Percentiles rank a stretch among this genome's conserved stretches.
phyloP scores from a whole-genome alignment of 1,140 invertebrate species.

The Sipha flava region DNA sequence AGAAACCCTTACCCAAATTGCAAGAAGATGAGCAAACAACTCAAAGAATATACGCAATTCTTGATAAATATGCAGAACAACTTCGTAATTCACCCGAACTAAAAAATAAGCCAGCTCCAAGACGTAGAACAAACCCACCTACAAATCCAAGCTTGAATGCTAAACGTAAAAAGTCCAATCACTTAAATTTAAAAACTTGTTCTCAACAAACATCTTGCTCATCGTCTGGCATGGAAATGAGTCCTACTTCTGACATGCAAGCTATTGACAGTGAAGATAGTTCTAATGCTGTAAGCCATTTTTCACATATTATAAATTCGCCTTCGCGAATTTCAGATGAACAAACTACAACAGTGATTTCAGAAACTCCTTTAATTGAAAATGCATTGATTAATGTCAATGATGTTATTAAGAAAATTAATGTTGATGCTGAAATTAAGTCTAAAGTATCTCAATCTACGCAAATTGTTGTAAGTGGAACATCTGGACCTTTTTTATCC shows the following conservation, averaged over 20 bases:
- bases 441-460: slow-evolving; percentile 34
- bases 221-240: slow-evolving; percentile 39
- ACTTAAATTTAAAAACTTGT: slow-evolving; percentile 49
- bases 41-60: slow-evolving; percentile 67
- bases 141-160: slow-evolving; percentile 60
- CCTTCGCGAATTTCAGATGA: slow-evolving; percentile 37
- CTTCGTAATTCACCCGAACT: slow-evolving; percentile 66
- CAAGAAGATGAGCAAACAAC: slow-evolving; percentile 73
- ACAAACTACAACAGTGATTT: slow-evolving; percentile 34
- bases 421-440: slow-evolving; percentile 26
- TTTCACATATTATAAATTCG: slow-evolving; percentile 46
- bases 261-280: slow-evolving; percentile 40
- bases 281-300: slow-evolving; percentile 40
- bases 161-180: slow-evolving; percentile 62
- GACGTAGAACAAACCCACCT: slow-evolving; percentile 62
- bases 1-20: slow-evolving; percentile 61
- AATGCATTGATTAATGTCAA: slow-evolving; percentile 34
- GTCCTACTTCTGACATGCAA: slow-evolving; percentile 38
- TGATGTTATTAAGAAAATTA: slow-evolving; percentile 32
- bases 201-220: slow-evolving; percentile 45
- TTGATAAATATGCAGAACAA: slow-evolving; percentile 72
- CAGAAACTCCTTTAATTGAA: slow-evolving; percentile 36
- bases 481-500: slow-evolving; percentile 25
- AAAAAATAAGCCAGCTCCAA: slow-evolving; percentile 70
- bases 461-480: slow-evolving; percentile 36